Evolutionary conservation across 2,888 invertebrate species (phyloP).

Genomic region (Drosophila niveifrons): DNA sequence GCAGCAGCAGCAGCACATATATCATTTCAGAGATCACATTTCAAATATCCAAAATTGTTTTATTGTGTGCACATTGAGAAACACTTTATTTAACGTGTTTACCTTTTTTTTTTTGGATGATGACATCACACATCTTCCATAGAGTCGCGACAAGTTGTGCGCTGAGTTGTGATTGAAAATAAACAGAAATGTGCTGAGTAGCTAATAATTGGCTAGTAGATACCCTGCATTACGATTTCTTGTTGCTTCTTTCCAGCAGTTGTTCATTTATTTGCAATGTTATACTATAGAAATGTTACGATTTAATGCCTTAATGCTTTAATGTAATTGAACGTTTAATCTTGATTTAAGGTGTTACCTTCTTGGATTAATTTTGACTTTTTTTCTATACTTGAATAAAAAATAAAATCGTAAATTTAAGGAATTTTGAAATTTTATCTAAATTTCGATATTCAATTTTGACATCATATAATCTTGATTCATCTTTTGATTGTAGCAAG

Average conservation of each 20-base stretch:
- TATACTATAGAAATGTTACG: no score
- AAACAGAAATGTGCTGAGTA: slow-evolving; percentile 4
- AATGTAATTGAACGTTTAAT: no score
- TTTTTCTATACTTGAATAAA: no score
- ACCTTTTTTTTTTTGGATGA: slow-evolving; percentile 40
- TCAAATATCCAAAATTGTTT: slow-evolving; percentile 44
- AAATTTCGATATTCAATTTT: no score
- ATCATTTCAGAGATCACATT: slow-evolving; percentile 36
- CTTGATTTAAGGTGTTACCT: no score
- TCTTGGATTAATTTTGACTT: no score
- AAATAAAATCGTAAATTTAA: no score
- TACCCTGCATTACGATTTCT: slow-evolving; percentile 27
- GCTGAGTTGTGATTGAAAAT: slow-evolving; percentile 38
- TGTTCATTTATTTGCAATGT: no score
- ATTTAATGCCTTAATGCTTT: no score
- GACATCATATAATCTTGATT: no score
- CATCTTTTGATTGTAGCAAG: no score
- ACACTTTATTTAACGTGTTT: slow-evolving; percentile 48
- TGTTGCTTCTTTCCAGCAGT: neutral
- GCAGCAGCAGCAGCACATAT: neutral
- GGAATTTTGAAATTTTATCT: no score
- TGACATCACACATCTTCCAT: slow-evolving; percentile 72
- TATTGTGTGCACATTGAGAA: slow-evolving; percentile 49
- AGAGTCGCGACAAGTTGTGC: slow-evolving; percentile 48
- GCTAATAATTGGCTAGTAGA: neutral